phyloP scores from a whole-genome alignment of 2,113 vertebrate genomes.

The Datnioides undecimradiatus region DNA sequence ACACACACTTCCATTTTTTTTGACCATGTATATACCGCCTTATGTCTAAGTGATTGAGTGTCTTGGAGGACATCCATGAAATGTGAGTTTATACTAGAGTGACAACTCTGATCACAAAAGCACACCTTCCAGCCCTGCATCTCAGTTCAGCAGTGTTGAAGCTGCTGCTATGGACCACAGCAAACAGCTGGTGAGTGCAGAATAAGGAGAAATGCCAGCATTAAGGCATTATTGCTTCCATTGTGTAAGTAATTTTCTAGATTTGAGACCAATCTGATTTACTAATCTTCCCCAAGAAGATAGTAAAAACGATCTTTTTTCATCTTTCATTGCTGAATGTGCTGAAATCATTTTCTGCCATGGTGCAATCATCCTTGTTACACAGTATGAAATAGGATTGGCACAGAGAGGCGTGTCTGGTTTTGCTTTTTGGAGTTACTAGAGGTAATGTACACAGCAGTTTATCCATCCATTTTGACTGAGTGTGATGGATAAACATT shows the following conservation, averaged over 20 bases:
- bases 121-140: not conserved
- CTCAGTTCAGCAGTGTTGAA: not conserved
- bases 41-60: not conserved
- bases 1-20: no score
- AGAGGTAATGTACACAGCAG: constrained; percentile 51
- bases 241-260: constrained; percentile 50
- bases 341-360: constrained; percentile 62
- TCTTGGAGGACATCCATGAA: not conserved
- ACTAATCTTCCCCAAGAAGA: constrained; percentile 57
- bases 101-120: not conserved
- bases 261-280: constrained; percentile 71
- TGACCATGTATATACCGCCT: no score
- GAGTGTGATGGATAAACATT: constrained; percentile 55
- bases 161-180: constrained; percentile 9
- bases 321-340: constrained; percentile 46
- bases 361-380: constrained; percentile 61
- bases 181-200: constrained; percentile 18
- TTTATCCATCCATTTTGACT: constrained; percentile 54
- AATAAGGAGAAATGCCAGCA: constrained; percentile 29
- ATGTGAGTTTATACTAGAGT: not conserved
- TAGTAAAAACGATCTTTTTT: constrained; percentile 54
- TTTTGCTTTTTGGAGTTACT: constrained; percentile 34
- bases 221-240: constrained; percentile 14
- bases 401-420: constrained; percentile 56
- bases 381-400: constrained; percentile 74